Conservation (phyloP, 2,113 vertebrate genomes). For the Aix galericulata region DNA sequence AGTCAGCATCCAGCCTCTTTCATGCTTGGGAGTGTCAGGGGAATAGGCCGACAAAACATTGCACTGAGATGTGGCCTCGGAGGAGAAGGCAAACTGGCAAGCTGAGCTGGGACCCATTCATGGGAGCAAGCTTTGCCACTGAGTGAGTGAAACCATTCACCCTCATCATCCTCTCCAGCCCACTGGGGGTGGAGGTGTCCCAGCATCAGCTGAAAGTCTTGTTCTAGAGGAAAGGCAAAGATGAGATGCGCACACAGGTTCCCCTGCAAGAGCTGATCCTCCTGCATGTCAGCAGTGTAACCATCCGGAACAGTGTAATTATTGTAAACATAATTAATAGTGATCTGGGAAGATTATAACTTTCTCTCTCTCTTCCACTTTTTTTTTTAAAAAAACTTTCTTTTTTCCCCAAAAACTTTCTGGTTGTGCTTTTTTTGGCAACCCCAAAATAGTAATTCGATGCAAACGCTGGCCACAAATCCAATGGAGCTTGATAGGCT, state of each 20-base stretch:
- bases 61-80: not conserved
- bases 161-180: not conserved
- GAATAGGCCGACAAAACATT: not conserved
- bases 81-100: not conserved
- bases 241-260: not conserved
- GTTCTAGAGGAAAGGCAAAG: not conserved
- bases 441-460: conserved; percentile 54
- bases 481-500: conserved; percentile 60
- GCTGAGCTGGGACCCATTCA: not conserved
- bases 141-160: fast-evolving
- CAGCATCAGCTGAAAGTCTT: not conserved
- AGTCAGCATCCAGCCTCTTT: not conserved
- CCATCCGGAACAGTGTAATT: conserved; percentile 12
- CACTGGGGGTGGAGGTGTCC: not conserved
- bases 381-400: not conserved
- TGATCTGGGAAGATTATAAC: conserved; percentile 69
- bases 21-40: fast-evolving
- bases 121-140: not conserved
- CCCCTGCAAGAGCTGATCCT: not conserved
- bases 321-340: conserved; percentile 64
- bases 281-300: conserved; percentile 30
- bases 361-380: conserved; percentile 33
- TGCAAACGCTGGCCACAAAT: conserved; percentile 59
- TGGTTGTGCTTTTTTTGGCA: conserved; percentile 59
- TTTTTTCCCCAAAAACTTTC: conserved; percentile 11